A percentile compares a stretch with the other conserved stretches of the same genome.
Conservation (phyloP, 2,888 invertebrate genomes). For the Aphodius granarius region DNA sequence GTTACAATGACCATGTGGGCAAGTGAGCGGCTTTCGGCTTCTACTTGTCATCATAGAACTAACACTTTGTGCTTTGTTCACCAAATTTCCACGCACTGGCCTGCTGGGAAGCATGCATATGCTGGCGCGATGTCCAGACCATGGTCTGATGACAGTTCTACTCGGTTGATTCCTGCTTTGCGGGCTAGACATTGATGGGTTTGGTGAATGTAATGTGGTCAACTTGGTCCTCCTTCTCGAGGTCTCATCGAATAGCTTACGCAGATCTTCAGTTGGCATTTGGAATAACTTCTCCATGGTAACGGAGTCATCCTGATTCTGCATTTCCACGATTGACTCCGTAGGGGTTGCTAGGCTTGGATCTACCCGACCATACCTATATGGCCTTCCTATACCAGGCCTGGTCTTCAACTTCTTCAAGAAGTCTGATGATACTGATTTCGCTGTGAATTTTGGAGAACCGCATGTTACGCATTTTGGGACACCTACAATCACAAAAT, state of each 20-base stretch:
- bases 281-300: conserved; percentile 44
- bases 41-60: not conserved
- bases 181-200: not conserved
- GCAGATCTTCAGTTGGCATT: conserved; percentile 36
- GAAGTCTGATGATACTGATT: conserved; percentile 38
- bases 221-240: conserved; percentile 3
- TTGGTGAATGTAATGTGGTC: not conserved
- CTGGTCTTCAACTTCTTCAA: conserved; percentile 43
- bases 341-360: conserved; percentile 17
- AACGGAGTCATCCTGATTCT: conserved; percentile 29
- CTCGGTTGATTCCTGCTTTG: not conserved
- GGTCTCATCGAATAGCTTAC: conserved; percentile 34
- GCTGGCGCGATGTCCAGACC: not conserved
- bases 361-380: conserved; percentile 36
- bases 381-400: conserved; percentile 47
- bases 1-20: conserved; percentile 47
- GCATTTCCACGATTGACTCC: conserved; percentile 14
- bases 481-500: conserved; percentile 26
- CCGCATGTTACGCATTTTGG: conserved; percentile 34
- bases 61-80: not conserved
- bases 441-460: conserved; percentile 32
- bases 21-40: conserved; percentile 39
- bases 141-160: not conserved
- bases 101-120: not conserved
- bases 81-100: not conserved